Evolutionary conservation across 2,888 invertebrate genomes (phyloP), one percentile per base, ranked within the genome.

Genomic region (Pyrrhosoma nymphula): DNA sequence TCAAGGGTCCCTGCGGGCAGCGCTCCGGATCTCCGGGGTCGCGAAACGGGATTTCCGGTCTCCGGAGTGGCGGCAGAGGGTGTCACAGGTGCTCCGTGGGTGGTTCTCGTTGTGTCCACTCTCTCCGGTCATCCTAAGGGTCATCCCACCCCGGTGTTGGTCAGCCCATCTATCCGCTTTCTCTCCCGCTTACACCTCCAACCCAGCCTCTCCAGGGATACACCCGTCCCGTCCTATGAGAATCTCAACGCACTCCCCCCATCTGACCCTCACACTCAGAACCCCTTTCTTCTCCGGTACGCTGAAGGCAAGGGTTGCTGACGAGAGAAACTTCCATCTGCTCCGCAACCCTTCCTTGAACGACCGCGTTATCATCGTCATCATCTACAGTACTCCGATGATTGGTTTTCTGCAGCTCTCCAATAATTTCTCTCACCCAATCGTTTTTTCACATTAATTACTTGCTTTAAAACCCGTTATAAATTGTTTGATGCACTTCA

Each of bases 31-130:
- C 69, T 82, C 82, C 16, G 69, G 69, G 93, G 69, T 93, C 93
- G n/a, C 39, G 75, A 16, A 23, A n/a, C 47, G 93, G 93, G 93
- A 93, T 93, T 93, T 93, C 93, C 93, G 93, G 93, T 93, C 93
- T 55, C 93, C 39, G 69, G 69, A 93, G 93, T 47, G 18, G 91
- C 23, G 39, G 90, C 90, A 55, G 47, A 47, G 39, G 69, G 93
- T n/a, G 93, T 93, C 93, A 93, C 93, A 93, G 93, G 93, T 93
- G 93, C 93, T 69, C 91, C 69, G 69, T 47, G 82, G 75, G 63
- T n/a, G 69, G 47, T 69, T n/a, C 93, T 93, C 47, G 93, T 93
- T 93, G 75, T 47, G 93, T 26, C 47, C 93, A 93, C 93, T 69
- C 93, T 69, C 75, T n/a, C 69, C 56, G 60, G 18, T 26, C 47